These are phyloP conservation scores for Andinoacara biseriatus DNA, from an alignment of 2,113 vertebrate genomes.

Conservation along the genomic window DNA sequence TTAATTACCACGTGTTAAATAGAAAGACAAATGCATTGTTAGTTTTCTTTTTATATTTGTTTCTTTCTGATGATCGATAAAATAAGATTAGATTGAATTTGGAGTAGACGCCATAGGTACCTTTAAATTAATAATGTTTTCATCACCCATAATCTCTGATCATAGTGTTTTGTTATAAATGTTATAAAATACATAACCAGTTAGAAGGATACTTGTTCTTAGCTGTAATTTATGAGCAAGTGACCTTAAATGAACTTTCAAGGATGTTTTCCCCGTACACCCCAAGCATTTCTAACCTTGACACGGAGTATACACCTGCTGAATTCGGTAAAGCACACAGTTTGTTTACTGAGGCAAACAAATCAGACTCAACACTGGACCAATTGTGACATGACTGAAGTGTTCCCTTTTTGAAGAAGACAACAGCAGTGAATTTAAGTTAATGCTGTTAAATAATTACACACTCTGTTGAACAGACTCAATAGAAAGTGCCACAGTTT, in stretches of 20 bases:
- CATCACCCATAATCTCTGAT: slow-evolving; percentile 21
- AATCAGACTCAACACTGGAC: slow-evolving; percentile 28
- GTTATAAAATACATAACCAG: slow-evolving; percentile 5
- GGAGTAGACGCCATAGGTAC: background rate
- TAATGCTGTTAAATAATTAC: slow-evolving; percentile 64
- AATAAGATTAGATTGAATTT: background rate
- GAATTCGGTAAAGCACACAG: background rate
- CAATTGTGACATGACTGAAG: slow-evolving; percentile 34
- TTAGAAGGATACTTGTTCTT: slow-evolving; percentile 2
- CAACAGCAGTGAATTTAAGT: slow-evolving; percentile 47
- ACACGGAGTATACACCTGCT: background rate
- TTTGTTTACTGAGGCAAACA: slow-evolving; percentile 35
- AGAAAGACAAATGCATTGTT: background rate
- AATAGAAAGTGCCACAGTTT: slow-evolving; percentile 45
- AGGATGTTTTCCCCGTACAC: background rate
- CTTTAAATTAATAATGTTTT: background rate
- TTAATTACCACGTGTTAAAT: background rate
- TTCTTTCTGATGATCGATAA: background rate
- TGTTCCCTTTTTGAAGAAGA: slow-evolving; percentile 17
- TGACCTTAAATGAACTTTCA: slow-evolving; percentile 28
- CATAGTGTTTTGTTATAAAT: slow-evolving; percentile 14
- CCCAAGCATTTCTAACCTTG: slow-evolving; percentile 5
- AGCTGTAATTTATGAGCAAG: slow-evolving; percentile 15
- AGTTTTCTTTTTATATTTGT: background rate
- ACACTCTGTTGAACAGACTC: slow-evolving; percentile 35